Evolutionary conservation across 2,797 vertebrate genomes (phyloP).

Genomic region (Danio kyathit): DNA sequence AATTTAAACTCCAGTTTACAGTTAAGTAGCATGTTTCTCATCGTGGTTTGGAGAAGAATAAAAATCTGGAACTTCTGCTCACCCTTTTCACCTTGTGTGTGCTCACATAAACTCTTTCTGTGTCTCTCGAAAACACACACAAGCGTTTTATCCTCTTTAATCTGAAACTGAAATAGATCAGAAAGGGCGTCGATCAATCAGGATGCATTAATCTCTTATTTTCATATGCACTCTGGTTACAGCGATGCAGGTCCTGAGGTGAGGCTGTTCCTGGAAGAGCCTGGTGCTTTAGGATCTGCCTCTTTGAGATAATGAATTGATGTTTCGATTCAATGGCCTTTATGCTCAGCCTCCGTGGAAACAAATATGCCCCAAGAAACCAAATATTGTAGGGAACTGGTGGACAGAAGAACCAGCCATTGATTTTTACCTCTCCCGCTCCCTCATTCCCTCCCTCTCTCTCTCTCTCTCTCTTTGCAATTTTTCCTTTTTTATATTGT

Average conservation of each 20-base stretch:
- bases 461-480: conserved; percentile 30
- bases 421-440: conserved; percentile 72
- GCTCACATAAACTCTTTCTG: neutral
- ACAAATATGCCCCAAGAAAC: conserved; percentile 84
- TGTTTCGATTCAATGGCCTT: conserved; percentile 83
- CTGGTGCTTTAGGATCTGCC: conserved; percentile 64
- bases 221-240: conserved; percentile 72
- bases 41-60: neutral
- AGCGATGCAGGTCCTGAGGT: conserved; percentile 67
- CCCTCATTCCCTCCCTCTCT: conserved; percentile 25
- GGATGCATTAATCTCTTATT: conserved; percentile 71
- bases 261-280: conserved; percentile 79
- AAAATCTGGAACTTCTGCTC: neutral
- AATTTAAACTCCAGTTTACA: neutral
- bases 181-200: conserved; percentile 65
- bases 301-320: conserved; percentile 85
- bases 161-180: conserved; percentile 52
- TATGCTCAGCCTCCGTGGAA: conserved; percentile 81
- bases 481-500: conserved; percentile 43
- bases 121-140: conserved; percentile 12
- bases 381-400: conserved; percentile 80
- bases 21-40: neutral
- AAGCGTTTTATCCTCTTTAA: conserved; percentile 46
- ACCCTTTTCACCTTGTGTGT: neutral
- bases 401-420: conserved; percentile 77